phyloP scores from a whole-genome alignment of 1,140 invertebrate genomes.

The Andricus grossulariae region DNA sequence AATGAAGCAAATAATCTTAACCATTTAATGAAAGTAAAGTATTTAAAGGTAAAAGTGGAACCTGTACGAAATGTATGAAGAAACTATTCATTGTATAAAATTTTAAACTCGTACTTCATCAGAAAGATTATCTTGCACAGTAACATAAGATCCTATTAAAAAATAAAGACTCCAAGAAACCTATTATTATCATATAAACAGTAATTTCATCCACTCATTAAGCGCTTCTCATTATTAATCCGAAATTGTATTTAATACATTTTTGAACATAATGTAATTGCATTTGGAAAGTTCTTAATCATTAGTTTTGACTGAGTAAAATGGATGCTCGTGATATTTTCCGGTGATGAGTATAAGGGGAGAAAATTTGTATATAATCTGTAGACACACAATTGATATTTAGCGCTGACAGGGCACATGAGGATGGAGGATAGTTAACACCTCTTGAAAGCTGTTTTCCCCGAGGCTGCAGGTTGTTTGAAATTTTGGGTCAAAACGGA shows the following conservation, averaged over 20 bases:
- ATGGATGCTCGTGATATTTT: too few species aligned
- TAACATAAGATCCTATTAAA: not conserved
- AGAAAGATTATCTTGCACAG: conserved; percentile 9
- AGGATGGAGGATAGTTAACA: conserved; percentile 18
- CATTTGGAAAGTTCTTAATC: too few species aligned
- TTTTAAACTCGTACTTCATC: conserved; percentile 6
- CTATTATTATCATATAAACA: not conserved
- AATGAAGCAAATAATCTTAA: not conserved
- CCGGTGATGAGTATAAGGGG: too few species aligned
- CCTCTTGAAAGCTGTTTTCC: conserved; percentile 36
- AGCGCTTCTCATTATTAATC: not conserved
- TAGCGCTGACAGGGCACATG: conserved; percentile 56
- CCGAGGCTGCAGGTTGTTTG: conserved; percentile 53
- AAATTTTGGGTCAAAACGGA: conserved; percentile 62
- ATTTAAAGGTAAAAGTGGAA: not conserved
- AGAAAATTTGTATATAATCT: not conserved
- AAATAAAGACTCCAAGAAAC: conserved; percentile 19
- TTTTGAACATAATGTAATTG: not conserved
- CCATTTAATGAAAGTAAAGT: not conserved
- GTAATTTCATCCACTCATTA: not conserved
- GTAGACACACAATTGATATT: conserved; percentile 39
- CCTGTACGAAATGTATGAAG: not conserved
- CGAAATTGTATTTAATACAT: not conserved
- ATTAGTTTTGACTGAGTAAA: too few species aligned
- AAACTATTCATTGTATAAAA: conserved; percentile 19